These are phyloP conservation scores for Nomada fabriciana DNA, from an alignment of 2,888 invertebrate genomes.

Conservation along the genomic window DNA sequence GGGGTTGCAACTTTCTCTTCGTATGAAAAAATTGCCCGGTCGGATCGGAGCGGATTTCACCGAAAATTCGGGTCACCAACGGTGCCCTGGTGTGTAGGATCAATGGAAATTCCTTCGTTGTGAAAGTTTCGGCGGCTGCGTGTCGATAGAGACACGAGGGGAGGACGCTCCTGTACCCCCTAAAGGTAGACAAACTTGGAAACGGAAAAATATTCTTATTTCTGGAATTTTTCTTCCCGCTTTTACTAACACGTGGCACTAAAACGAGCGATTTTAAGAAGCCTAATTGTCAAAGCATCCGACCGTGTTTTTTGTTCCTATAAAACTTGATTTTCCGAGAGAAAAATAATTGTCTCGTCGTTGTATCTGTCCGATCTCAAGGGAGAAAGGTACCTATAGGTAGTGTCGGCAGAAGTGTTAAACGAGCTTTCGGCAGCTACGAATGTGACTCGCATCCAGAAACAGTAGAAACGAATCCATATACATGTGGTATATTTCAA, in stretches of 20 bases:
- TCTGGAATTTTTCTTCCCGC: neutral
- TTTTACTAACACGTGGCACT: no score
- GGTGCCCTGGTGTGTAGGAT: constrained; percentile 7
- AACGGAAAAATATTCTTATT: no score
- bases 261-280: no score
- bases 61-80: constrained; percentile 63
- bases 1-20: constrained; percentile 67
- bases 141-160: neutral
- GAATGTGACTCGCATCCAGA: neutral
- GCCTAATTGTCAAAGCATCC: no score
- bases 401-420: neutral
- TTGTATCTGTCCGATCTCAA: neutral
- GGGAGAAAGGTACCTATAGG: neutral
- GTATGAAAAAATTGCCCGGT: constrained; percentile 63
- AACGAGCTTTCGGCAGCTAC: neutral
- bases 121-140: constrained; percentile 35
- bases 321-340: neutral
- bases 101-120: constrained; percentile 28
- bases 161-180: neutral
- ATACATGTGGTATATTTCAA: neutral
- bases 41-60: constrained; percentile 60
- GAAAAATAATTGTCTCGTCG: no score
- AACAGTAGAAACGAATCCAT: neutral
- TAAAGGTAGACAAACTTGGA: neutral
- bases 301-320: no score